These are phyloP conservation scores for Chunga burmeisteri DNA, from an alignment of 2,113 vertebrate genomes.

Conservation along the genomic window DNA sequence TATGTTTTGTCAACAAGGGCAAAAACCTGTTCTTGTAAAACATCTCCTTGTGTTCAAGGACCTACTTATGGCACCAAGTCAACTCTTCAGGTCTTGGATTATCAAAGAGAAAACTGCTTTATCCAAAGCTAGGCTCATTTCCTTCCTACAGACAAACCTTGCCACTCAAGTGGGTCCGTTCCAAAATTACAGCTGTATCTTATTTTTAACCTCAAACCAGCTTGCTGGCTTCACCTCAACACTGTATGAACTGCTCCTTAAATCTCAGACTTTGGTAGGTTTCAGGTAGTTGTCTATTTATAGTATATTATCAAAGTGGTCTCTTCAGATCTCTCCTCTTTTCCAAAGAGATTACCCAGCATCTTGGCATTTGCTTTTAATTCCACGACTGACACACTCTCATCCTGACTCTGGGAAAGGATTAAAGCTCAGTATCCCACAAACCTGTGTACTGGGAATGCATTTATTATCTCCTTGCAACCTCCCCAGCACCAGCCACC, in stretches of 20 bases:
- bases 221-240: neutral
- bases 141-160: neutral
- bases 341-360: neutral
- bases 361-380: neutral
- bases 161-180: neutral
- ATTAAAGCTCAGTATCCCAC: neutral
- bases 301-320: neutral
- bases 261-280: neutral
- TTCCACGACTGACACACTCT: neutral
- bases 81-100: neutral
- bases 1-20: neutral
- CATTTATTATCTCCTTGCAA: neutral
- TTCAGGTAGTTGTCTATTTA: neutral
- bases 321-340: neutral
- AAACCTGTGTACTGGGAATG: neutral
- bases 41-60: neutral
- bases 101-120: neutral
- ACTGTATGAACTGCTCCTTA: neutral
- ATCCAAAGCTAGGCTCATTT: neutral
- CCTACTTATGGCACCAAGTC: neutral
- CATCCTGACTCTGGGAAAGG: neutral
- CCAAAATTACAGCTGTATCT: neutral
- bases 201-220: neutral
- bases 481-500: accelerated
- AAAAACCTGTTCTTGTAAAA: neutral